Evolutionary conservation across 2,888 invertebrate genomes (phyloP).

Genomic region (Molanna angustata): DNA sequence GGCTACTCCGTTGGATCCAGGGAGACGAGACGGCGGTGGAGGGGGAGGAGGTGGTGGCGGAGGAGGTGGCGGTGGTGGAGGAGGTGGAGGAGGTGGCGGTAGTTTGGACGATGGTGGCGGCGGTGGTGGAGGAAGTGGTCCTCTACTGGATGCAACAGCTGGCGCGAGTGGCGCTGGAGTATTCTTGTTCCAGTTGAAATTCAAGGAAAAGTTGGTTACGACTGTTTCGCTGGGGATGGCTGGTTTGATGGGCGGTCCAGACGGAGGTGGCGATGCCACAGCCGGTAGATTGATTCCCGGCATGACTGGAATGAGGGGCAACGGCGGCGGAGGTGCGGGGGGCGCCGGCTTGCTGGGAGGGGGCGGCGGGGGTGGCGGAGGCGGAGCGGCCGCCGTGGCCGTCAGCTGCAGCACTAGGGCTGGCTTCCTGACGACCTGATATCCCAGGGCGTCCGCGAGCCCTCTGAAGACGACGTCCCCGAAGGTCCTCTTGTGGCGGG

Average conservation of each 20-base stretch:
- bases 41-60: slow-evolving; percentile 37
- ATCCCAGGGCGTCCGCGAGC: slow-evolving; percentile 52
- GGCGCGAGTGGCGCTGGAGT: slow-evolving; percentile 36
- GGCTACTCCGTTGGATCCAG: slow-evolving; percentile 33
- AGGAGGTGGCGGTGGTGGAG: slow-evolving; percentile 36
- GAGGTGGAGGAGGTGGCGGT: slow-evolving; percentile 33
- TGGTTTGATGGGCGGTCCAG: slow-evolving; percentile 33
- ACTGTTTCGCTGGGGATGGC: slow-evolving; percentile 32
- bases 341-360: slow-evolving; percentile 39
- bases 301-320: slow-evolving; percentile 35
- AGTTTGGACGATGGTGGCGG: slow-evolving; percentile 31
- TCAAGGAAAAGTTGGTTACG: slow-evolving; percentile 32
- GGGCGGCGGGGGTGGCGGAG: slow-evolving; percentile 46
- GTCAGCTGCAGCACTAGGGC: slow-evolving; percentile 25
- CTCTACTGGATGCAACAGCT: slow-evolving; percentile 37
- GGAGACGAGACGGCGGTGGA: slow-evolving; percentile 40
- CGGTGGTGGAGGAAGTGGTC: slow-evolving; percentile 39
- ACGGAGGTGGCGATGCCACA: slow-evolving; percentile 37
- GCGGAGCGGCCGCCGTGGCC: slow-evolving; percentile 45
- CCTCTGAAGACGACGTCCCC: slow-evolving; percentile 53
- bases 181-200: slow-evolving; percentile 32
- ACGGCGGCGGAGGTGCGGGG: slow-evolving; percentile 36
- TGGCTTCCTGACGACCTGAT: slow-evolving; percentile 46
- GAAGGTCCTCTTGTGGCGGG: slow-evolving; percentile 52
- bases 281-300: slow-evolving; percentile 34